Evolutionary conservation across 2,888 invertebrate species (phyloP), one percentile per base, ranked within the genome.

Genomic region (Onchidella celtica): DNA sequence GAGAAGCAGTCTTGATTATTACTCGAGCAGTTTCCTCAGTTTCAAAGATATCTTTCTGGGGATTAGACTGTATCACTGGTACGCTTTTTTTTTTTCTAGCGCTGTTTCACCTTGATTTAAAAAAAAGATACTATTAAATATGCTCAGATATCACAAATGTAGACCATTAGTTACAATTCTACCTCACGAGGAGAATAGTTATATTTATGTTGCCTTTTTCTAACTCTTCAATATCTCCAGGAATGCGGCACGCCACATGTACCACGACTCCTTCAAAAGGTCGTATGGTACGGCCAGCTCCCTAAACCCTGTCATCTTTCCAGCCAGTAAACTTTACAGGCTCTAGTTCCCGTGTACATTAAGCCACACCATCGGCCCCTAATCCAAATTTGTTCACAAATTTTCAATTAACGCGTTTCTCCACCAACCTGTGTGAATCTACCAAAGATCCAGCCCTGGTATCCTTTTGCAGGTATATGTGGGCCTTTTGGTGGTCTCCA

Each of bases 341-440:
- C 36, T 24, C 38, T 36, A 68, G 24, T 32, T n/a, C n/a, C 40
- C 3, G 68, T 38, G 38, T 68, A 68, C 68, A 4, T 11, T 68
- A 17, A 40, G 68, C 24, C 47, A 47, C 69, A 69, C 47, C 69
- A 69, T 9, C n/a, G 6, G 24, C 24, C 11, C 34, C 55, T 36
- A 59, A 17, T 59, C 34, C 73, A 73, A 73, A 73, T 73, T 73
- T 73, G 73, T 36, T 73, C 73, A 59, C 73, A 73, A 57, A 47
- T 59, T 73, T 73, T 73, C 73, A 57, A 73, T 73, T 73, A 73
- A 73, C 73, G 73, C 73, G 32, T 36, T 73, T 34, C 57, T 73
- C 34, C 24, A 0, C 34, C 73, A n/a, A 14, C 32, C 73, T n/a
- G 11, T 21, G 32, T 73, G 29, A 72, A 29, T 59, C 59, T 32